These are phyloP conservation scores for Emys orbicularis DNA, from an alignment of 2,797 vertebrate species.

Conservation along the genomic window DNA sequence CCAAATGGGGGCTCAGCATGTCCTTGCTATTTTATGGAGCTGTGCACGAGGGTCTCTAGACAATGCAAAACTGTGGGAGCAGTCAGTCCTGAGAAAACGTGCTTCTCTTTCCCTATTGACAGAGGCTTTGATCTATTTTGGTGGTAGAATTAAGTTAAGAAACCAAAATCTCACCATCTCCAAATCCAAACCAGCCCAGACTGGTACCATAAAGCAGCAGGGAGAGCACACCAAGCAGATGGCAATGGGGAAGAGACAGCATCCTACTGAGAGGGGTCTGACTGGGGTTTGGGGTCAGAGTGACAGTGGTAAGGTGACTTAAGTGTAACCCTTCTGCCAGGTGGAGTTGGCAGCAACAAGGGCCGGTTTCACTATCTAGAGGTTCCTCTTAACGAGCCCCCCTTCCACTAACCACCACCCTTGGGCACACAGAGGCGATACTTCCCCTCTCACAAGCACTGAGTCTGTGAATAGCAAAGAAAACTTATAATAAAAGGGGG, in stretches of 20 bases:
- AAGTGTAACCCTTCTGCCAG: too few species aligned
- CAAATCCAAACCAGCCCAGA: neutral
- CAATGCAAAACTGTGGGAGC: neutral
- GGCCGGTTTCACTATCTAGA: neutral
- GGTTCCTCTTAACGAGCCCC: neutral
- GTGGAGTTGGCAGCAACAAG: too few species aligned
- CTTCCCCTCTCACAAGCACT: neutral
- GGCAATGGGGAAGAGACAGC: neutral
- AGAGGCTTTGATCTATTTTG: neutral
- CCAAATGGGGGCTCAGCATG: neutral
- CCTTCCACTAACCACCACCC: neutral
- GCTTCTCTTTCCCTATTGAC: too few species aligned
- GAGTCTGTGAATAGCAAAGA: neutral
- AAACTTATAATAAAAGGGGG: neutral
- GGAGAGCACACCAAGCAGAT: too few species aligned
- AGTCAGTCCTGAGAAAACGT: neutral
- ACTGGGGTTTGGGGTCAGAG: neutral
- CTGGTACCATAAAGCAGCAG: neutral
- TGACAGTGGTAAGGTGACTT: too few species aligned
- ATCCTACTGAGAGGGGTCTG: neutral
- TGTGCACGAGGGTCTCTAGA: accelerated
- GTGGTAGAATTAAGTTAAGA: neutral
- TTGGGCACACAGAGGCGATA: too few species aligned
- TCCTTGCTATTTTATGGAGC: neutral
- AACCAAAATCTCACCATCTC: neutral